Conservation (phyloP, 1,140 invertebrate species). For the Drosophila novamexicana region DNA sequence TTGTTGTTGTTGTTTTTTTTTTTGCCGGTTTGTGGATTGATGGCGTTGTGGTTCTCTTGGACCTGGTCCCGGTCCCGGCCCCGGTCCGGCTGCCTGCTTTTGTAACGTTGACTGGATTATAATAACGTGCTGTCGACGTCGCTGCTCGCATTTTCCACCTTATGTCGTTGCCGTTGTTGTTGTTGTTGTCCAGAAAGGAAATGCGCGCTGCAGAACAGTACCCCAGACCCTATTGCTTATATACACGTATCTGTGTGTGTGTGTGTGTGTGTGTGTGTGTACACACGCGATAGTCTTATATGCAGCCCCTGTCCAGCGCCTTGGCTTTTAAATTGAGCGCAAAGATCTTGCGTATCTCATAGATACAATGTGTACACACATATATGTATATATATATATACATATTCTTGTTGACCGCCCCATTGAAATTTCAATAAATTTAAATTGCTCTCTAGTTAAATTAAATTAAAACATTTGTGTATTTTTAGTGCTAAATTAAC, state of each 20-base stretch:
- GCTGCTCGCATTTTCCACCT: constrained; percentile 77
- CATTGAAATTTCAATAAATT: constrained; percentile 80
- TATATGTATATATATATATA: constrained; percentile 3
- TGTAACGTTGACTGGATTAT: constrained; percentile 71
- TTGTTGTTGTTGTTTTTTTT: not conserved
- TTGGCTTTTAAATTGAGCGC: constrained; percentile 50
- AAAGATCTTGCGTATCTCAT: constrained; percentile 53
- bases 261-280: not conserved
- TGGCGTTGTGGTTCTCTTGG: constrained; percentile 44
- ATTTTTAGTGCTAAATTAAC: constrained; percentile 82
- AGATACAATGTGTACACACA: constrained; percentile 21
- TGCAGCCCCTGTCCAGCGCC: constrained; percentile 38
- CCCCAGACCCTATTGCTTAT: constrained; percentile 30
- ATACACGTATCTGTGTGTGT: not conserved
- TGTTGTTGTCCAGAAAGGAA: constrained; percentile 44
- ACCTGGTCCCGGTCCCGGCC: constrained; percentile 35
- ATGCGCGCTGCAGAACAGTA: constrained; percentile 53
- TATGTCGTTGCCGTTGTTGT: constrained; percentile 36
- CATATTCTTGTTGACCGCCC: constrained; percentile 22
- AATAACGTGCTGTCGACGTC: constrained; percentile 68
- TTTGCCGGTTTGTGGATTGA: constrained; percentile 52
- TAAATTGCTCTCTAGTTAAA: constrained; percentile 80
- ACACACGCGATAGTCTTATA: constrained; percentile 28
- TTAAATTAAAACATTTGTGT: constrained; percentile 71
- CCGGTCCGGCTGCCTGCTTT: constrained; percentile 42